Evolutionary conservation across 2,797 vertebrate species (phyloP).

Genomic region (Parambassis ranga): DNA sequence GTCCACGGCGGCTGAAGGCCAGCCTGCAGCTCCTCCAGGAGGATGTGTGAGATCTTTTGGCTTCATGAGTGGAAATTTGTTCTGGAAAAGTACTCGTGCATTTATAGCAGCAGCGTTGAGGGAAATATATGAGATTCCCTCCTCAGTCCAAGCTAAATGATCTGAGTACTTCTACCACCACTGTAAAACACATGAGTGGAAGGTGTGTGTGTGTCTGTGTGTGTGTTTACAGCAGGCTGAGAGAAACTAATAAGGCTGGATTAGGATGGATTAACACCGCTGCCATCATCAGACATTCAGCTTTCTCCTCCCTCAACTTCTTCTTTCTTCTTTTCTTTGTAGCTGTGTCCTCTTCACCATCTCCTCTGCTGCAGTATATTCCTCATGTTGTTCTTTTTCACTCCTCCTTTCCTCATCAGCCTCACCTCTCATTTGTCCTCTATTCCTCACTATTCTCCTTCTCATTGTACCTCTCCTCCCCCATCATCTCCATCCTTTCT

Average conservation of each 20-base stretch:
- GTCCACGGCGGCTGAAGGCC: background rate
- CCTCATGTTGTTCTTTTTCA: background rate
- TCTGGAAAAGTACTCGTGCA: background rate
- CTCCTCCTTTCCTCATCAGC: background rate
- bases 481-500: background rate
- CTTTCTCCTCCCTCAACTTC: constrained; percentile 8
- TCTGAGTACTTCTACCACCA: too few relatives aligned
- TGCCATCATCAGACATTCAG: constrained; percentile 17
- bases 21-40: background rate
- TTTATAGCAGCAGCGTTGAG: background rate
- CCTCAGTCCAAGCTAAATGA: too few relatives aligned
- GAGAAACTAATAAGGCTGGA: constrained; percentile 55
- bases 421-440: background rate
- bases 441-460: background rate
- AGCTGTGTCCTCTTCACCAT: background rate
- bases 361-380: background rate
- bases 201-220: background rate
- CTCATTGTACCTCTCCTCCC: background rate
- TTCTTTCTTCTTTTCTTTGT: background rate
- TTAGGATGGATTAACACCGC: constrained; percentile 62
- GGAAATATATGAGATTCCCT: background rate
- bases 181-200: background rate
- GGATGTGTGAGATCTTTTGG: background rate
- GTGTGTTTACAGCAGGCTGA: constrained; percentile 18
- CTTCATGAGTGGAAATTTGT: background rate